Base-by-base conservation (phyloP, 2,797 vertebrate genomes). In the Eurystomus glaucurus region DNA sequence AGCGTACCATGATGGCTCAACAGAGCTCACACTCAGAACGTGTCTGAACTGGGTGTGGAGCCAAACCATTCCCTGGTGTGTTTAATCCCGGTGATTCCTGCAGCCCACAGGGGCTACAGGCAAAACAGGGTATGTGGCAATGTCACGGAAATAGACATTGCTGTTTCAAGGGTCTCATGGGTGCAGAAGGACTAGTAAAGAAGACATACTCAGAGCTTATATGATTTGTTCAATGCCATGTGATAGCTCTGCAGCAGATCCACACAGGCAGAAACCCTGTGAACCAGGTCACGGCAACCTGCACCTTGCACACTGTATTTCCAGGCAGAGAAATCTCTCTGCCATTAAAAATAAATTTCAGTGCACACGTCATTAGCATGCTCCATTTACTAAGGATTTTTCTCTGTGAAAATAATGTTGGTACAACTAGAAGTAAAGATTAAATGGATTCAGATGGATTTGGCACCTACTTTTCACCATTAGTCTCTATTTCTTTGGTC, bases 351-450 rank as follows among this genome's bases (percentile, higher is more conserved):
- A 83, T 48, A 78, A 95, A 93, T 66, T 82, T 95, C 83, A 83
- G 41, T 14, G 80, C n/a, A 77, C 50, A 69, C 1, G 55, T 87
- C 80, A 78, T 93, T 92, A 95, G 2, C 51, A 82, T 77, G 68
- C 57, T 88, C 35, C 66, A 74, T 92, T 97, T 94, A 66, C 35
- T 76, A 76, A 94, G 90, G 77, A 85, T 93, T 95, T 93, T 88
- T 39, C 37, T 64, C n/a, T 28, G 58, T 89, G 88, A 96, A 93
- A 97, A 90, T 87, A 84, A 70, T 43, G 45, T 79, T 92, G 88
- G 78, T 92, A 62, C 74, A 94, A 92, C 93, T 62, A 92, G 74
- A 70, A 77, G 77, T 45, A 87, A 93, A 85, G 66, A 90, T 88
- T 84, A 92, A 88, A 81, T 43, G 45, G 23, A 51, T 94, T 92